phyloP scores from a whole-genome alignment of 1,140 invertebrate genomes.

The Drosophila tani region DNA sequence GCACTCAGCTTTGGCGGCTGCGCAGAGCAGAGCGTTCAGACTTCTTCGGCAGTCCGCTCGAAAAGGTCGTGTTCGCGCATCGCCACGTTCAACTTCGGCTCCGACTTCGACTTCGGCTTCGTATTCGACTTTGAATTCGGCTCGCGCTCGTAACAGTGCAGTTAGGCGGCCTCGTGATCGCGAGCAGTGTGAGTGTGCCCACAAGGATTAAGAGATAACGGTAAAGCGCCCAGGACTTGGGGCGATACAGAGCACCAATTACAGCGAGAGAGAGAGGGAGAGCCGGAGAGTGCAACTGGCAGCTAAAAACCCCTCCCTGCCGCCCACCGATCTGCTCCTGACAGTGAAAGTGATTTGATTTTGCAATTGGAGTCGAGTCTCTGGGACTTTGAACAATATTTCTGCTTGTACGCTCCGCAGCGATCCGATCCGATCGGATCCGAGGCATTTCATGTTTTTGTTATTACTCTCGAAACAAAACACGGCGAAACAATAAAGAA shows the following conservation, averaged over 20 bases:
- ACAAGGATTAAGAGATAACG: conserved; percentile 39
- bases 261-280: conserved; percentile 11
- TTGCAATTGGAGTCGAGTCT: conserved; percentile 76
- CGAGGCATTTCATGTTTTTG: conserved; percentile 57
- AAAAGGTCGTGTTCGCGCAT: conserved; percentile 80
- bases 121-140: conserved; percentile 21
- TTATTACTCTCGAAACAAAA: conserved; percentile 58
- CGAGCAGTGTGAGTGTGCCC: conserved; percentile 41
- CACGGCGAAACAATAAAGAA: conserved; percentile 54
- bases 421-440: conserved; percentile 26
- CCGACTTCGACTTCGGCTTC: conserved; percentile 15
- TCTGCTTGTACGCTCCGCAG: conserved; percentile 36
- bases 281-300: conserved; percentile 51
- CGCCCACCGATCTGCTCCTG: conserved; percentile 50
- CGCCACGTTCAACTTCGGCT: conserved; percentile 39
- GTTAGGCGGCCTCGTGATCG: conserved; percentile 19
- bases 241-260: conserved; percentile 18
- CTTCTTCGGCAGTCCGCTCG: conserved; percentile 80
- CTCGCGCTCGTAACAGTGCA: conserved; percentile 36
- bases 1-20: conserved; percentile 53
- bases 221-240: conserved; percentile 45
- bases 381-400: conserved; percentile 61
- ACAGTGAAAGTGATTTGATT: conserved; percentile 84
- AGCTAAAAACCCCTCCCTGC: background rate
- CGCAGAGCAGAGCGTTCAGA: conserved; percentile 74